Percentiles rank a stretch among this genome's conserved stretches.
These are phyloP conservation scores for Cyrtodaria siliqua DNA, from an alignment of 2,888 invertebrate genomes.

Conservation along the genomic window DNA sequence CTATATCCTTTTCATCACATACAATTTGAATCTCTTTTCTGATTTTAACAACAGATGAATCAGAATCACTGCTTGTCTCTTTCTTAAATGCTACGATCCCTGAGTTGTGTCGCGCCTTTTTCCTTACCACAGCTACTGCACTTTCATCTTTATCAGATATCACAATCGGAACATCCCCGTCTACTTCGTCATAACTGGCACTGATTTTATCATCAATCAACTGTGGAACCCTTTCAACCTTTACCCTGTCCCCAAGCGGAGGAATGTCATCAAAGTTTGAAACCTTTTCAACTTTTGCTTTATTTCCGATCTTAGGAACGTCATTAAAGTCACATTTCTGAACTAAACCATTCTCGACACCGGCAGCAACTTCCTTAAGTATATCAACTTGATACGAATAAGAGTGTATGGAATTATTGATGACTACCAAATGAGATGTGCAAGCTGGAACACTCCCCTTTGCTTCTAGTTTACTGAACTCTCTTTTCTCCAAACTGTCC, in stretches of 20 bases:
- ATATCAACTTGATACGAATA: constrained; percentile 24
- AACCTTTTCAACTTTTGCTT: no score
- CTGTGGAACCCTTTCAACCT: no score
- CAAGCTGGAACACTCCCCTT: background rate
- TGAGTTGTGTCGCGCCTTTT: no score
- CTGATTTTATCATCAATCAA: no score
- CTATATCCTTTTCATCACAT: constrained; percentile 20
- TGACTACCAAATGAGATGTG: constrained; percentile 34
- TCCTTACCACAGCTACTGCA: background rate
- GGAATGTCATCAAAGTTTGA: no score
- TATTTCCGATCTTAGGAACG: no score
- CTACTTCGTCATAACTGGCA: constrained; percentile 48
- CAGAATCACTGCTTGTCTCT: background rate
- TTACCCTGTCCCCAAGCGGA: no score
- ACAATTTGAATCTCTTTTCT: constrained; percentile 8
- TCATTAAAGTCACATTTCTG: no score
- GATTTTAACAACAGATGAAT: constrained; percentile 35
- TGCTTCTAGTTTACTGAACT: no score
- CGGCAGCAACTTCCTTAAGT: background rate
- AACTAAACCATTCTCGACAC: background rate
- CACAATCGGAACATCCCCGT: constrained; percentile 46
- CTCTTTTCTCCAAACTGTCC: no score
- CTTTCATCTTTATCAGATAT: constrained; percentile 45
- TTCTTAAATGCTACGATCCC: no score
- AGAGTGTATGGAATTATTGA: constrained; percentile 24